These are phyloP conservation scores for Falco novaeseelandiae DNA, from an alignment of 2,797 vertebrate genomes.

Conservation along the genomic window DNA sequence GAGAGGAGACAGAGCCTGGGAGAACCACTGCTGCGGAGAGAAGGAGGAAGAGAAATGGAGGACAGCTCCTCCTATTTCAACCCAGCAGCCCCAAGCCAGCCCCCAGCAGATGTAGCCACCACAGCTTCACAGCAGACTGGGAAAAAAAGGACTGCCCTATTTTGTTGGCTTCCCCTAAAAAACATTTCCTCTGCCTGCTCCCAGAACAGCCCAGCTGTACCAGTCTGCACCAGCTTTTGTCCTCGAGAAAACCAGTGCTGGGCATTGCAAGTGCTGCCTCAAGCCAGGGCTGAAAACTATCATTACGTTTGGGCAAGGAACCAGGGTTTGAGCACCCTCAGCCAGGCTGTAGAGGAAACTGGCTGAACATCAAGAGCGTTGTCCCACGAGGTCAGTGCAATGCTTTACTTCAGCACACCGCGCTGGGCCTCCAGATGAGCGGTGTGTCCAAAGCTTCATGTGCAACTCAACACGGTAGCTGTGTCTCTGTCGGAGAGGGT, in stretches of 20 bases:
- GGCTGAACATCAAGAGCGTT: not conserved
- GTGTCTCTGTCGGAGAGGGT: not conserved
- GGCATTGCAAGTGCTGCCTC: not conserved
- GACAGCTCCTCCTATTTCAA: not conserved
- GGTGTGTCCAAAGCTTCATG: accelerated
- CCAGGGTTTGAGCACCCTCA: not conserved
- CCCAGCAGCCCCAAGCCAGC: not conserved
- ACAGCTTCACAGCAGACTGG: not conserved
- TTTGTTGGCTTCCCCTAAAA: not conserved
- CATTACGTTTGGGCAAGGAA: not conserved
- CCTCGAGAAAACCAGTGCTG: not conserved
- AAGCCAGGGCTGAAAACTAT: not conserved
- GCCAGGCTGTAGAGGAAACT: not conserved
- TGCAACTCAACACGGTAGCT: not conserved
- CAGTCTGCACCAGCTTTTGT: not conserved
- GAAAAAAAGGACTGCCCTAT: not conserved
- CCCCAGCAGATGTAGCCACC: not conserved
- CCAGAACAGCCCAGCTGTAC: not conserved
- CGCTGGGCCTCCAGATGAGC: not conserved
- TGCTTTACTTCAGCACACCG: not conserved
- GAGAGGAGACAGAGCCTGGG: not conserved
- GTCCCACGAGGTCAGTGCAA: not conserved
- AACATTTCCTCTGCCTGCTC: not conserved
- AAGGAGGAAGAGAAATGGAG: not conserved
- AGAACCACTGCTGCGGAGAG: not conserved